phyloP scores from a whole-genome alignment of 2,888 invertebrate species.

The Zelleria hepariella region DNA sequence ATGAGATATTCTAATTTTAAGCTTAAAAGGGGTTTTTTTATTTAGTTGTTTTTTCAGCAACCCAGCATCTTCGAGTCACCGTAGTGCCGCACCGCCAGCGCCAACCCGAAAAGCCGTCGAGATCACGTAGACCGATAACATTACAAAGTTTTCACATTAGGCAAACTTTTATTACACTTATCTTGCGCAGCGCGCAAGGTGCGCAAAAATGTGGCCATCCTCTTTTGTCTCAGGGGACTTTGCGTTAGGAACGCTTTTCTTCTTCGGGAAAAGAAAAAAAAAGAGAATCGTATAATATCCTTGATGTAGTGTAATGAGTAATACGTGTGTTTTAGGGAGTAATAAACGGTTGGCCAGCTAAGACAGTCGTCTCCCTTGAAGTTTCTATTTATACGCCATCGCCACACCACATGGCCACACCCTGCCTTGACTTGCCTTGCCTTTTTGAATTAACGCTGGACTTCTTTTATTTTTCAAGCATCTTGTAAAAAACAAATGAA shows the following conservation, averaged over 20 bases:
- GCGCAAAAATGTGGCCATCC: slow-evolving; percentile 41
- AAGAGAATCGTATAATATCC: too few species aligned
- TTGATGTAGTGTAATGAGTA: too few species aligned
- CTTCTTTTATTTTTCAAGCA: too few species aligned
- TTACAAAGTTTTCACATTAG: slow-evolving; percentile 68
- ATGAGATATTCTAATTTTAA: too few species aligned
- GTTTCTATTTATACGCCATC: too few species aligned
- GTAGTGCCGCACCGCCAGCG: neutral
- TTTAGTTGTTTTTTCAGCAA: neutral
- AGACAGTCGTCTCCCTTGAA: too few species aligned
- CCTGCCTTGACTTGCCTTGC: too few species aligned
- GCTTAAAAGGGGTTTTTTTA: slow-evolving; percentile 44
- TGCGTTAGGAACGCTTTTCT: slow-evolving; percentile 13
- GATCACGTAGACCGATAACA: slow-evolving; percentile 71
- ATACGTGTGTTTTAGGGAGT: too few species aligned
- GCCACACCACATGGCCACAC: too few species aligned
- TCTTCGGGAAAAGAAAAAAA: slow-evolving; percentile 1
- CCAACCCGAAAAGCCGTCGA: slow-evolving; percentile 25
- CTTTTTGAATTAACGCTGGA: too few species aligned
- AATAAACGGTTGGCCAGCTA: too few species aligned
- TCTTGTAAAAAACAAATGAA: too few species aligned
- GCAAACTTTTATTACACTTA: slow-evolving; percentile 68
- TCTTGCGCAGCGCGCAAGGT: slow-evolving; percentile 32
- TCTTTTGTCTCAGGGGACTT: slow-evolving; percentile 13
- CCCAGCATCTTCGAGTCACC: neutral